phyloP scores from a whole-genome alignment of 2,888 invertebrate species.

The Elysia crispata region DNA sequence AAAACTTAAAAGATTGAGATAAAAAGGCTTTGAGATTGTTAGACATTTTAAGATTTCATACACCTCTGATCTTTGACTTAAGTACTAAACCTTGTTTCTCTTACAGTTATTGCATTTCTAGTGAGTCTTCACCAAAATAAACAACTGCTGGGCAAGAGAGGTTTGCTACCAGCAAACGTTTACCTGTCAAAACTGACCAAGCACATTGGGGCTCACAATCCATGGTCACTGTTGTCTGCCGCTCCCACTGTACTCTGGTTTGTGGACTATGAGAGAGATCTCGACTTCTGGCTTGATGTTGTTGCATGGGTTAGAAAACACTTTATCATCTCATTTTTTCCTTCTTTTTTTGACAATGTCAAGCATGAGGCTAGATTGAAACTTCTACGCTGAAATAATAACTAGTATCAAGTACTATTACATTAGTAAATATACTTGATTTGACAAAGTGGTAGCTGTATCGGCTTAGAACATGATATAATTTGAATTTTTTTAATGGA shows the following conservation, averaged over 20 bases:
- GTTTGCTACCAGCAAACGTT: constrained; percentile 74
- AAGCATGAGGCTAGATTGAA: background rate
- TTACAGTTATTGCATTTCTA: constrained; percentile 76
- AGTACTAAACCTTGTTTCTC: constrained; percentile 44
- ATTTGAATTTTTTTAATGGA: too few relatives aligned
- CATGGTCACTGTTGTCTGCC: constrained; percentile 56
- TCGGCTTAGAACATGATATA: too few relatives aligned
- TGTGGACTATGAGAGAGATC: constrained; percentile 64
- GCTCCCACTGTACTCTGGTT: constrained; percentile 76
- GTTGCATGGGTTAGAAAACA: constrained; percentile 61
- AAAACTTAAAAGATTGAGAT: too few relatives aligned
- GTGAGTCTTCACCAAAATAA: constrained; percentile 77
- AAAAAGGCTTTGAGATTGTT: too few relatives aligned
- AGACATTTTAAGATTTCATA: too few relatives aligned
- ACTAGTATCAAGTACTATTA: too few relatives aligned
- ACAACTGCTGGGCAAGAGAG: constrained; percentile 74
- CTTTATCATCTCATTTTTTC: background rate
- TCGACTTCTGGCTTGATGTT: constrained; percentile 70
- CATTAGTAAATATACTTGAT: too few relatives aligned
- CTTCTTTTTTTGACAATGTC: background rate
- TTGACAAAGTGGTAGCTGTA: too few relatives aligned
- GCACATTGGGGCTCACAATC: constrained; percentile 54
- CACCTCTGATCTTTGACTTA: too few relatives aligned
- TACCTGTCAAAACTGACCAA: constrained; percentile 65
- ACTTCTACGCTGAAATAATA: too few relatives aligned